Evolutionary conservation across 2,113 vertebrate species (phyloP), one percentile per base, ranked within the genome.

Genomic region (Syrrhaptes paradoxus): DNA sequence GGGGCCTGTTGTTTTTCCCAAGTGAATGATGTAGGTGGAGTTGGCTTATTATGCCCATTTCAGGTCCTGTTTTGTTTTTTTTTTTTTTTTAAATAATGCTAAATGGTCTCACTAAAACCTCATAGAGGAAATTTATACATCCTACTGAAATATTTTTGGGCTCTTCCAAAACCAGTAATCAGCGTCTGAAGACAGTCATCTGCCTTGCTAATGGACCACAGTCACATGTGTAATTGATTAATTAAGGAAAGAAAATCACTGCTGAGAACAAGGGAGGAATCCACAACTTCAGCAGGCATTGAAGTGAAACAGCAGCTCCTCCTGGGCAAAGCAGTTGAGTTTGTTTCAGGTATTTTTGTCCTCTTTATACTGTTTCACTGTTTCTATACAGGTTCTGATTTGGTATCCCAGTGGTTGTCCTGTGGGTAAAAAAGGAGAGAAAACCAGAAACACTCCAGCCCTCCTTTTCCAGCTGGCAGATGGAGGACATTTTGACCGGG

Each of bases 161-260:
- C 70, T 90, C 18, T 93, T 93, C 57, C 36, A 17, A 96, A 93
- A 78, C 95, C 90, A 88, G 73, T 92, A 94, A 96, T 95, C 88
- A 87, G 73, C 54, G 5, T 68, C 90, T 92, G 88, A 96, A 96
- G 96, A 93, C 93, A 94, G 70, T 94, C 76, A 93, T 90, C 92
- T 95, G 88, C 93, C 70, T 94, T 92, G 90, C 92, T 97, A 96
- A 97, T 96, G 90, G 93, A 92, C 90, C 83, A 75, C 90, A 76
- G 92, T 84, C 93, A 93, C 90, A 87, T 36, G 83, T 94, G 95
- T 96, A 95, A 96, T 96, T 96, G 94, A 97, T 96, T 96, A 97
- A 97, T 96, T 97, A 96, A 94, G 85, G 81, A 87, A 96, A 5
- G 52, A 85, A 94, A 96, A 96, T 96, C 87, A 87, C 96, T 94